Evolutionary conservation across 2,797 vertebrate species (phyloP), one percentile per base, ranked within the genome.

Genomic region (Avahi laniger): DNA sequence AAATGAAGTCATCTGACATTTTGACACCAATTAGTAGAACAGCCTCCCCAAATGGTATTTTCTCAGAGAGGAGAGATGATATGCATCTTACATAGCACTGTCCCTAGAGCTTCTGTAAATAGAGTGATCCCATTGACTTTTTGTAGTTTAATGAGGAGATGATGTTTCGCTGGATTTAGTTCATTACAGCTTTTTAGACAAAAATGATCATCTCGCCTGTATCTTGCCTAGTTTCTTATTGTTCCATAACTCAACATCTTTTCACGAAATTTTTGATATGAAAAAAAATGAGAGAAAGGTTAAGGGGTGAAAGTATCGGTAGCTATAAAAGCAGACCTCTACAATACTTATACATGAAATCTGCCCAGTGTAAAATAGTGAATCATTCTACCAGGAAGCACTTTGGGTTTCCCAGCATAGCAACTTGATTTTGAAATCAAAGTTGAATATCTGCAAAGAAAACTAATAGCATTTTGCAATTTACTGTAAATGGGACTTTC

Each of bases 401-500:
- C 57, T 89, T 89, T 83, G 72, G 6, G 52, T 28, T 97, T 97
- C 81, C 70, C 67, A 75, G 57, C 94, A 96, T 22, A 89, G 30
- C n/a, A 85, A 63, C 46, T 82, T 94, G 43, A 73, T 73, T 92
- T 59, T 92, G 63, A 97, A 95, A 72, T 88, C 61, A 79, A 88
- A 96, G 73, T 33, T 92, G 61, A 3, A 78, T 72, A 82, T 82
- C 57, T 86, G 6, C 48, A 96, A 92, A 86, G 69, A 83, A 91
- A 95, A 83, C 67, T 50, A 86, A 86, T 26, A 80, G 15, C 82
- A 91, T 46, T 89, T 95, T 94, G n/a, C 33, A 84, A 80, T 96
- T 93, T 93, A 69, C 61, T 4, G 2, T 92, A 81, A 80, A 63
- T 70, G 35, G 38, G 33, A 2, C 9, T 93, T 95, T 91, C 46